These are phyloP conservation scores for Eutrigla gurnardus DNA, from an alignment of 2,797 vertebrate genomes.

Conservation along the genomic window DNA sequence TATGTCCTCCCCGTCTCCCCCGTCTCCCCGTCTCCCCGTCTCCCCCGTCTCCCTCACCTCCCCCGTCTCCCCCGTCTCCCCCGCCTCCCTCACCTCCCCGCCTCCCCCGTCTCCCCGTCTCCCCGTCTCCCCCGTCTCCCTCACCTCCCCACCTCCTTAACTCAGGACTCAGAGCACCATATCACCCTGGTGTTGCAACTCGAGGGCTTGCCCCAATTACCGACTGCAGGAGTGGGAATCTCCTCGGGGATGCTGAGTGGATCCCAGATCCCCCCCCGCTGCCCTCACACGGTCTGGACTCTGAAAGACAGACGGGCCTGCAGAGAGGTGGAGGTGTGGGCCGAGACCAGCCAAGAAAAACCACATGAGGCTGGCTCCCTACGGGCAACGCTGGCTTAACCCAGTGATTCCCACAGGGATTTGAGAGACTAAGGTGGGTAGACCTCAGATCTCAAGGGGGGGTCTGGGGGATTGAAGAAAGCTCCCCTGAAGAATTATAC, in stretches of 20 bases:
- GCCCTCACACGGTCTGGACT: constrained; percentile 4
- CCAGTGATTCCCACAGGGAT: neutral
- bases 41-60: neutral
- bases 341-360: neutral
- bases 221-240: constrained; percentile 12
- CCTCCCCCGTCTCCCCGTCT: too few relatives aligned
- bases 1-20: neutral
- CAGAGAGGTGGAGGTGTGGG: neutral
- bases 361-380: too few relatives aligned
- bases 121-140: neutral
- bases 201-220: constrained; percentile 35
- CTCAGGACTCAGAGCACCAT: constrained; percentile 6
- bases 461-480: too few relatives aligned
- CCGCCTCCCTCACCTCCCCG: too few relatives aligned
- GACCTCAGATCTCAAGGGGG: too few relatives aligned
- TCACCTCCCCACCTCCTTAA: constrained; percentile 14
- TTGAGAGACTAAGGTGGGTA: neutral
- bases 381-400: neutral
- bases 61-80: neutral
- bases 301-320: constrained; percentile 23
- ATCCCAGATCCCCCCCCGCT: neutral
- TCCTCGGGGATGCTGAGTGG: constrained; percentile 33
- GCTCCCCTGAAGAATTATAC: too few relatives aligned
- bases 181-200: constrained; percentile 25
- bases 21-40: too few relatives aligned